A percentile compares a stretch with the other conserved stretches of the same genome.
Conservation (phyloP, 2,797 vertebrate species). For the Myotis findleyi region DNA sequence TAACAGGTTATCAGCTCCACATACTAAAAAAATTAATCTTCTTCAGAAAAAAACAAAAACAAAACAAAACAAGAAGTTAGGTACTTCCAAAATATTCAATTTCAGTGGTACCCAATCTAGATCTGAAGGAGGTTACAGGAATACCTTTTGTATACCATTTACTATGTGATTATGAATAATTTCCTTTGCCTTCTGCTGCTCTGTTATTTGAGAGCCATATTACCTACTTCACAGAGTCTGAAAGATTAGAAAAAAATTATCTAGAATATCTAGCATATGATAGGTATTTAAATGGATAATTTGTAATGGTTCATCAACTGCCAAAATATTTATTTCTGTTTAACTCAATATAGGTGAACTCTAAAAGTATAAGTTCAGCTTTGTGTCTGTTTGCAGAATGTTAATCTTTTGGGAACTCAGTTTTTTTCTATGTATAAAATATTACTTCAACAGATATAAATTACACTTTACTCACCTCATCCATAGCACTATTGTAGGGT, state of each 20-base stretch:
- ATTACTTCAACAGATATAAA: not conserved
- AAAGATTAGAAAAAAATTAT: conserved; percentile 9
- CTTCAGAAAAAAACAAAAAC: not conserved
- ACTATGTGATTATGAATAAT: not conserved
- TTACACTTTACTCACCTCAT: not conserved
- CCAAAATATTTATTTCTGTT: conserved; percentile 12
- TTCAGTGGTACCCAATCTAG: not conserved
- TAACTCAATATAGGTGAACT: conserved; percentile 19
- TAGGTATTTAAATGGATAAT: not conserved
- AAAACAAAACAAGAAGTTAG: not conserved
- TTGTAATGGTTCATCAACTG: conserved; percentile 13
- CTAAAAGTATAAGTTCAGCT: not conserved
- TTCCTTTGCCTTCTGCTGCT: not conserved
- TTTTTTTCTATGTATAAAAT: not conserved
- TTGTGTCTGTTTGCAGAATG: not conserved
- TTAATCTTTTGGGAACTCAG: not conserved
- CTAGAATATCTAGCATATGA: not conserved
- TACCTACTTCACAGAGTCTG: not conserved
- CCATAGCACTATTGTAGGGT: not conserved
- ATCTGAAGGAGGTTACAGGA: not conserved
- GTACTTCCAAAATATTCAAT: not conserved
- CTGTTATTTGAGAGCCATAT: not conserved
- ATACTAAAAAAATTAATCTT: not conserved
- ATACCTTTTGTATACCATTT: not conserved
- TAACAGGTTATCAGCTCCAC: conserved; percentile 27